Evolutionary conservation across 2,888 invertebrate genomes (phyloP), one percentile per base, ranked within the genome.

Genomic region (Drosophila formosana): DNA sequence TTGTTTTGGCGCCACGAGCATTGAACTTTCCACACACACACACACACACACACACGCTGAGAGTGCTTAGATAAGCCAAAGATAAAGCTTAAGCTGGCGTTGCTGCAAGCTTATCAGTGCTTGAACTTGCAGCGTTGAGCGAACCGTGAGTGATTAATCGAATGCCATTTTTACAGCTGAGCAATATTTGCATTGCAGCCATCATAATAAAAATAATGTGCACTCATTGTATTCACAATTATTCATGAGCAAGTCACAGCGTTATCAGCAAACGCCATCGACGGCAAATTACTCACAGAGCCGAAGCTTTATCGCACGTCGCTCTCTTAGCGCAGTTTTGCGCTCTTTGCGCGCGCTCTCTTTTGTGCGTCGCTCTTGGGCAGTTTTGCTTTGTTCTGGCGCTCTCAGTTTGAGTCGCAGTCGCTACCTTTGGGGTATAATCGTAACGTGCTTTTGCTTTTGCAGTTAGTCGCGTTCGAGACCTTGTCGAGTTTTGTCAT

Each of bases 381-480:
- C 39, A 30, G n/a, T 45, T 55, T 13, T 28, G 9, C 18, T 18
- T 18, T 18, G 18, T 18, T 18, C 18, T 18, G 18, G 0, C 18
- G 28, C 56, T 34, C 46, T 50, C 45, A 30, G 30, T 50, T 18
- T 37, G 34, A 7, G 56, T 56, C 75, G 71, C 67, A 63, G 60
- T 69, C 55, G 72, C 78, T 89, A 80, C 84, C 87, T 88, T 87
- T 90, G 76, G 89, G 90, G 90, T 91, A 91, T 91, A 92, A 87
- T 91, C 92, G 88, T 90, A 91, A 90, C 90, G 89, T 91, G 91
- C 90, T 89, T 83, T 88, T 88, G 90, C 85, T 90, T 91, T 92
- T 92, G 92, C 92, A 92, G 92, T 92, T 92, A 92, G 92, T 92
- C 92, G 92, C 92, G 90, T 92, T 92, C 91, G 91, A 92, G 92